These are phyloP conservation scores for Sesia bembeciformis DNA, from an alignment of 2,888 invertebrate genomes.

Conservation along the genomic window DNA sequence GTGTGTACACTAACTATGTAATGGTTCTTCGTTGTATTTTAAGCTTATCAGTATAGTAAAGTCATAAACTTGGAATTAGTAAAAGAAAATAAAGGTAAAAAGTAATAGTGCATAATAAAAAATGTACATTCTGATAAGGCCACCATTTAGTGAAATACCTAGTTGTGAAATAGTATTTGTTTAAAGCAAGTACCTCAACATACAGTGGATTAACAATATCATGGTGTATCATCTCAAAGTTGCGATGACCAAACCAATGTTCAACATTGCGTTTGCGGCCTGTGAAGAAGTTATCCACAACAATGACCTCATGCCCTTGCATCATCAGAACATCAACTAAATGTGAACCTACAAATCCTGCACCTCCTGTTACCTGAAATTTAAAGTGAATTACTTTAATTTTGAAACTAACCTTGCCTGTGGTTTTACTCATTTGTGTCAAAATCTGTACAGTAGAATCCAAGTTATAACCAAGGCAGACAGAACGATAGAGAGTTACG, in stretches of 20 bases:
- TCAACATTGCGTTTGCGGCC: conserved; percentile 97
- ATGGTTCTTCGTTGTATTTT: no score
- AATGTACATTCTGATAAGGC: no score
- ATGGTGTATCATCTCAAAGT: conserved; percentile 98
- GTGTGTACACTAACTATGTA: no score
- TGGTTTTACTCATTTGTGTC: no score
- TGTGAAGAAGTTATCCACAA: conserved; percentile 98
- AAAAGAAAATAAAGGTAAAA: background rate
- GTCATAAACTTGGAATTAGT: background rate
- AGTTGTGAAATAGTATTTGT: no score
- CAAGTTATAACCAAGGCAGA: no score
- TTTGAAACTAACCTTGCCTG: no score
- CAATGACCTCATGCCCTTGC: conserved; percentile 96
- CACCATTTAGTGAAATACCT: no score
- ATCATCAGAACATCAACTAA: conserved; percentile 96
- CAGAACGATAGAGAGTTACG: no score
- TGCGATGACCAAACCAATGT: conserved; percentile 99
- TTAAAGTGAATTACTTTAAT: no score
- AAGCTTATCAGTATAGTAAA: background rate
- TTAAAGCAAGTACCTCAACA: conserved; percentile 78
- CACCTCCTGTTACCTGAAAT: conserved; percentile 92
- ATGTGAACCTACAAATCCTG: conserved; percentile 99
- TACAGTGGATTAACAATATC: conserved; percentile 98
- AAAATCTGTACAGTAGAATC: no score
- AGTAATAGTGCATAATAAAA: no score